Base-by-base conservation (phyloP, 2,113 vertebrate species). In the Pachycephala philippinensis region DNA sequence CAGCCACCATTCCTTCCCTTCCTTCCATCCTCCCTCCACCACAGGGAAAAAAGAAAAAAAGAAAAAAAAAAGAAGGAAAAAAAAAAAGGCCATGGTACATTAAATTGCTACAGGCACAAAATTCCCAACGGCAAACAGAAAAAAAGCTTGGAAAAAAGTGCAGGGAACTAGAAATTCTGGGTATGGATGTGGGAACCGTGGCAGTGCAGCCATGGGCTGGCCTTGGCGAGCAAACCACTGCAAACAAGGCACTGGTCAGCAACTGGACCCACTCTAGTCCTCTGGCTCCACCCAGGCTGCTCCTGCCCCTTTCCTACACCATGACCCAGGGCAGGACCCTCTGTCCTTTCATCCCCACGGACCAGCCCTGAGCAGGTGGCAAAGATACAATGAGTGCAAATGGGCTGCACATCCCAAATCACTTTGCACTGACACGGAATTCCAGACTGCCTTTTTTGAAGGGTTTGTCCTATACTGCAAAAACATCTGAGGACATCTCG, bases 31-130 rank as follows among this genome's bases (percentile, higher is more conserved):
- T 85, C 68, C 76, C 76, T 44, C 44, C 26, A 28, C 49, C 35
- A 70, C 16, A 47, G 23, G 13, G 37, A 18, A 31, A 44, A 57
- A 14, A 35, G 53, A 35, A 33, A 30, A 31, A 0, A 0, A 6
- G 12, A 18, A 35, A 37, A 50, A 61, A 8, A 31, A 4, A 6
- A 0, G 0, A 1, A 2, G 2, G 2, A 16, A 4, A 33, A 30
- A 56, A 24, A 60, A 52, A 71, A 22, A 71, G 31, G 22, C 27
- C 61, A 33, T 54, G 54, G 39, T 70, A 57, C 87, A 87, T 76
- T 64, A 87, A 70, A 93, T 64, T 93, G 93, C 65, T 92, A 88
- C 49, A 89, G 91, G 70, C 92, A 94, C 70, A 92, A 93, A 95
- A 94, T 79, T 90, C 74, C 83, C 60, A 79, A 81, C 89, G 75